Conservation (phyloP, 1,140 invertebrate genomes). For the Cyphomyrmex costatus region DNA sequence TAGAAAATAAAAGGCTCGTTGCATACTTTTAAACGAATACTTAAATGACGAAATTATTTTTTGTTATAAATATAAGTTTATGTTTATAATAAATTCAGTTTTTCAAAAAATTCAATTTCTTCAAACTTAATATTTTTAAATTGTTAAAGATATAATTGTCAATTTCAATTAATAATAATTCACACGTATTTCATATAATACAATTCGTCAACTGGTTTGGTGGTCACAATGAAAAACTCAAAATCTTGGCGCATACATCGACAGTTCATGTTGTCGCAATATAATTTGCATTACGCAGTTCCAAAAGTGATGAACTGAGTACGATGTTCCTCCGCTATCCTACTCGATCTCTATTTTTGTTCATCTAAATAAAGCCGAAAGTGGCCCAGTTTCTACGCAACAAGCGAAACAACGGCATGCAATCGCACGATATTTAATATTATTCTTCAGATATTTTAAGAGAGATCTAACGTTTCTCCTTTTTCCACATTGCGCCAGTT, state of each 20-base stretch:
- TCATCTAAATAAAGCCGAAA: conserved; percentile 82
- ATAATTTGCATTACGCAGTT: conserved; percentile 70
- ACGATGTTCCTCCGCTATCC: conserved; percentile 64
- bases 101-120: background rate
- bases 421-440: conserved; percentile 60
- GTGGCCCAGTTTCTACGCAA: conserved; percentile 76
- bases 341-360: conserved; percentile 77
- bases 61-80: background rate
- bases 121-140: background rate
- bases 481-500: conserved; percentile 13
- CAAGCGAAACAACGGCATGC: conserved; percentile 63
- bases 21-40: background rate
- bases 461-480: background rate
- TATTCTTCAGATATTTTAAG: conserved; percentile 70
- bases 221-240: conserved; percentile 18
- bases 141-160: background rate
- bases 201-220: conserved; percentile 3
- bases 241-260: conserved; percentile 26
- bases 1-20: too few species aligned
- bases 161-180: background rate
- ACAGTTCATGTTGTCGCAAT: conserved; percentile 45
- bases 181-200: background rate
- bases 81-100: background rate
- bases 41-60: conserved; percentile 6
- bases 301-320: conserved; percentile 67